phyloP scores from a whole-genome alignment of 2,888 invertebrate genomes.

The Cheilosia scutellata region DNA sequence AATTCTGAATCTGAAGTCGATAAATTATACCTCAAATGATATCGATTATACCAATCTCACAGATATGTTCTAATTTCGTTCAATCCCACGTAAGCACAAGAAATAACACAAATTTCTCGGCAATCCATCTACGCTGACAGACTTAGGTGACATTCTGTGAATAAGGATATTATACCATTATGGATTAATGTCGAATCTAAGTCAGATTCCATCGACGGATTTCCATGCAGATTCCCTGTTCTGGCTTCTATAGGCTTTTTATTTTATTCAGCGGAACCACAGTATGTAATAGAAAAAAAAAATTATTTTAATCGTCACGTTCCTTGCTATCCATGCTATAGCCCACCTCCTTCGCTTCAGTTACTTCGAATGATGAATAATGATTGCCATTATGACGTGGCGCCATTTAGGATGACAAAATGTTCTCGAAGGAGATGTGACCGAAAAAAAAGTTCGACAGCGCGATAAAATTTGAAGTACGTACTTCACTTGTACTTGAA shows the following conservation, averaged over 20 bases:
- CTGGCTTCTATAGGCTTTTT: slow-evolving; percentile 13
- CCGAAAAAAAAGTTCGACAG: slow-evolving; percentile 44
- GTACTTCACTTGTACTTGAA: slow-evolving; percentile 58
- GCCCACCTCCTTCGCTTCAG: neutral
- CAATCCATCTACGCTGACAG: slow-evolving; percentile 4
- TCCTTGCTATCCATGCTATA: slow-evolving; percentile 53
- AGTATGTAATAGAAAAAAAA: slow-evolving; percentile 15
- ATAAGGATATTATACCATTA: slow-evolving; percentile 60
- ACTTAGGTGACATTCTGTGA: slow-evolving; percentile 60
- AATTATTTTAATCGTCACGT: slow-evolving; percentile 67
- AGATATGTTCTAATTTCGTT: slow-evolving; percentile 28
- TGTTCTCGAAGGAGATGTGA: slow-evolving; percentile 14
- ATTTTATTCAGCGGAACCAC: slow-evolving; percentile 38
- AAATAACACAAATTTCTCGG: neutral
- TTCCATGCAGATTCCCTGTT: slow-evolving; percentile 27
- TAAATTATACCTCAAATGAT: slow-evolving; percentile 18
- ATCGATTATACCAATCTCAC: slow-evolving; percentile 31
- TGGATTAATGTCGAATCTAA: slow-evolving; percentile 65
- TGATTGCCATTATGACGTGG: slow-evolving; percentile 57
- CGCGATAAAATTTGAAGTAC: slow-evolving; percentile 61
- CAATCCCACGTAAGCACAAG: neutral
- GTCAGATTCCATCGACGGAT: slow-evolving; percentile 29
- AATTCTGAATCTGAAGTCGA: neutral
- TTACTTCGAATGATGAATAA: slow-evolving; percentile 56
- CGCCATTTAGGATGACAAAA: slow-evolving; percentile 49